Percentiles rank a stretch among this genome's conserved stretches.
These are phyloP conservation scores for Pasiphila rectangulata DNA, from an alignment of 2,888 invertebrate genomes.

Conservation along the genomic window DNA sequence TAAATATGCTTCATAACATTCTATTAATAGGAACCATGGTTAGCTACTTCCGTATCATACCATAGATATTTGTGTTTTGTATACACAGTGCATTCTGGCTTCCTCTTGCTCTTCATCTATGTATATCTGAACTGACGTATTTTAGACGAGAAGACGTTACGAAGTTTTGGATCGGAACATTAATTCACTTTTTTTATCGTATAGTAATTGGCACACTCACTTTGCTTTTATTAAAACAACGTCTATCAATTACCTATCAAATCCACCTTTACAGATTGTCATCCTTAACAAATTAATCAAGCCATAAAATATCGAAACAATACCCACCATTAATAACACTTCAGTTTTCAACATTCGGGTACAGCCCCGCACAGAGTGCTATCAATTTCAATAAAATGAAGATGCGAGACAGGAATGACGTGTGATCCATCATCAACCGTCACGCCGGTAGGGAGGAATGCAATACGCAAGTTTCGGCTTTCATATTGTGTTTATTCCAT, in stretches of 20 bases:
- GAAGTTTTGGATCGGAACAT: too few relatives aligned
- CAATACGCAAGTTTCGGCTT: constrained; percentile 32
- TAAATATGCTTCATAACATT: too few relatives aligned
- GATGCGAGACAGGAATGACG: constrained; percentile 56
- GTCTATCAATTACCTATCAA: background rate
- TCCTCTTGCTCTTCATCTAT: too few relatives aligned
- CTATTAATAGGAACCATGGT: too few relatives aligned
- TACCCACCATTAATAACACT: constrained; percentile 40
- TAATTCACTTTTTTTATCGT: too few relatives aligned
- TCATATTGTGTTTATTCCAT: constrained; percentile 31
- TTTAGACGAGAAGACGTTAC: too few relatives aligned
- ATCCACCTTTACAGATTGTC: background rate
- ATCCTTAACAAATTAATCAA: constrained; percentile 12
- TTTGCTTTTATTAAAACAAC: too few relatives aligned
- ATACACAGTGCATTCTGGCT: too few relatives aligned
- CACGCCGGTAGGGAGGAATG: constrained; percentile 28
- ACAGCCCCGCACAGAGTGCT: constrained; percentile 47
- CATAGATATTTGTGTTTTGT: too few relatives aligned
- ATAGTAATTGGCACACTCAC: too few relatives aligned
- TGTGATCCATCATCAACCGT: constrained; percentile 58
- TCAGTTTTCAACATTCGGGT: constrained; percentile 32
- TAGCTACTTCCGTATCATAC: too few relatives aligned
- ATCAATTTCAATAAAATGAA: constrained; percentile 70
- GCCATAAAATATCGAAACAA: constrained; percentile 19
- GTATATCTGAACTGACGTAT: too few relatives aligned